These are phyloP conservation scores for Cladopsammia gracilis DNA, from an alignment of 64 coral and sea anemone species.

Conservation along the genomic window DNA sequence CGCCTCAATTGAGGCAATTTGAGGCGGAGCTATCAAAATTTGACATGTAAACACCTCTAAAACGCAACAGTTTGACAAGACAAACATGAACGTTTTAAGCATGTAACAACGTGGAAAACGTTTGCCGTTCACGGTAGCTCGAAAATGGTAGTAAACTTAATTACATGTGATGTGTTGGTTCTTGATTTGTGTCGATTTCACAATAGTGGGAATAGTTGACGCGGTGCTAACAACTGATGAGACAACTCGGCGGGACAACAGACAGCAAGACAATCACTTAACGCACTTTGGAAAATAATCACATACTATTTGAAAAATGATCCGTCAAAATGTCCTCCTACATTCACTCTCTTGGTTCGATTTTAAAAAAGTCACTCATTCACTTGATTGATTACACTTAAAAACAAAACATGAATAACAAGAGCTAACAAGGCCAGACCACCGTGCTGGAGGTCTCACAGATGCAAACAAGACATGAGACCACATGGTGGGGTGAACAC, in stretches of 20 bases:
- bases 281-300: neutral
- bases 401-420: neutral
- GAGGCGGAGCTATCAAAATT: constrained; percentile 13
- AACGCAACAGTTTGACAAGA: constrained; percentile 8
- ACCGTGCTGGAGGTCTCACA: constrained; percentile 9
- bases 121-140: neutral
- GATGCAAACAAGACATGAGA: constrained; percentile 12
- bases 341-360: neutral
- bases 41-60: neutral
- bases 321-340: neutral
- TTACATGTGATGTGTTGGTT: constrained; percentile 28
- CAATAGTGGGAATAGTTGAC: neutral
- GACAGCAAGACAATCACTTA: constrained; percentile 11
- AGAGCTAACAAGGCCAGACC: constrained; percentile 11
- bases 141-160: constrained; percentile 25
- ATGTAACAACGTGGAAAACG: constrained; percentile 2
- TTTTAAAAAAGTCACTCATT: neutral
- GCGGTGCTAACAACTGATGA: constrained; percentile 8
- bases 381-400: constrained; percentile 33
- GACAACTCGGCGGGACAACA: neutral
- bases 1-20: neutral
- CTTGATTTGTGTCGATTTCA: constrained; percentile 13
- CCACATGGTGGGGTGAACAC: neutral
- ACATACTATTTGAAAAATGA: neutral
- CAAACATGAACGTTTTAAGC: constrained; percentile 16